Conservation (phyloP, 1,140 invertebrate species). For the Drosophila kanapiae region DNA sequence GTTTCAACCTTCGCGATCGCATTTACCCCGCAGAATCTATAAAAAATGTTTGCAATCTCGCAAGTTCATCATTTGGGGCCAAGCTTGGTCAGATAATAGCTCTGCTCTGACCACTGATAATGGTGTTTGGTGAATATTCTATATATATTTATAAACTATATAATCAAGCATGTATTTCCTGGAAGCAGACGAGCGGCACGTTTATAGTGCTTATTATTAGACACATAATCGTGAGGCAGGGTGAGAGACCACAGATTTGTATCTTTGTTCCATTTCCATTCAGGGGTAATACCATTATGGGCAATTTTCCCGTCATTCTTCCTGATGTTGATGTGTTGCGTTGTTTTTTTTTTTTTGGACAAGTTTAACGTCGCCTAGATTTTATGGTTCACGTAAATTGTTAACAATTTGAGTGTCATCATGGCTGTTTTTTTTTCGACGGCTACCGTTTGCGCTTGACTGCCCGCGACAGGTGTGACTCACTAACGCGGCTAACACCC, state of each 20-base stretch:
- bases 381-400: constrained; percentile 63
- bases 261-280: constrained; percentile 38
- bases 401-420: constrained; percentile 71
- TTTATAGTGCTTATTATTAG: constrained; percentile 8
- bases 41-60: constrained; percentile 2
- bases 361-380: constrained; percentile 55
- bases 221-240: constrained; percentile 4
- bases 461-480: constrained; percentile 69
- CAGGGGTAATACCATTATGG: constrained; percentile 32
- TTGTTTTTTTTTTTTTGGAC: background rate
- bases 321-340: constrained; percentile 19
- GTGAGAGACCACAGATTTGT: background rate
- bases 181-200: background rate
- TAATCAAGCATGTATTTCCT: constrained; percentile 16
- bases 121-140: constrained; percentile 1
- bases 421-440: constrained; percentile 39
- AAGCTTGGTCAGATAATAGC: constrained; percentile 13
- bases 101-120: constrained; percentile 5
- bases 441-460: constrained; percentile 55
- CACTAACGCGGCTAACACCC: constrained; percentile 73
- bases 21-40: constrained; percentile 3
- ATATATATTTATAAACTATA: constrained; percentile 6
- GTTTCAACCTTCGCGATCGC: constrained; percentile 16
- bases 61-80: constrained; percentile 24
- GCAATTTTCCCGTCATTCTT: constrained; percentile 31